A percentile compares a stretch with the other conserved stretches of the same genome.
Conservation (phyloP, 2,888 invertebrate genomes). For the Tanaodytes sp. region DNA sequence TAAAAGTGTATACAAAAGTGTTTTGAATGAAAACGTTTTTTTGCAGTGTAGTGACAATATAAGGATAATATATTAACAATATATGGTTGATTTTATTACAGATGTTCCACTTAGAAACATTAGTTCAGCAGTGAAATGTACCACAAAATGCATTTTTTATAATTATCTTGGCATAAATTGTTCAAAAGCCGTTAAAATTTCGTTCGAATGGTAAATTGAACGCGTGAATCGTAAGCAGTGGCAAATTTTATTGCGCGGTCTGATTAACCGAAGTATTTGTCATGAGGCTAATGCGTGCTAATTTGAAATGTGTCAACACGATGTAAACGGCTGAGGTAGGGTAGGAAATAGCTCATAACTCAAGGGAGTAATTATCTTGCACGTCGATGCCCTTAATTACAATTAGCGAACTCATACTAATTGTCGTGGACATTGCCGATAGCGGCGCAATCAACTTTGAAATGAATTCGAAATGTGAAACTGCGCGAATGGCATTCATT, state of each 20-base stretch:
- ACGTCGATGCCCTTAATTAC: conserved; percentile 53
- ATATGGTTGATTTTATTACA: too few relatives aligned
- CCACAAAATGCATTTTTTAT: too few relatives aligned
- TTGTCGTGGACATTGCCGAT: conserved; percentile 52
- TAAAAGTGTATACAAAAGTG: too few relatives aligned
- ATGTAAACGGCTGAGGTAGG: conserved; percentile 40
- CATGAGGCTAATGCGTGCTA: conserved; percentile 22
- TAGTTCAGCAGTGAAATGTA: too few relatives aligned
- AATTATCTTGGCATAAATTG: too few relatives aligned
- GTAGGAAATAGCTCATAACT: conserved; percentile 47
- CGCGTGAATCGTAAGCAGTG: too few relatives aligned
- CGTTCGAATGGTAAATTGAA: too few relatives aligned
- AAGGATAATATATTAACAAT: too few relatives aligned
- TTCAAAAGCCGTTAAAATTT: too few relatives aligned
- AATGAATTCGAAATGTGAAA: conserved; percentile 19
- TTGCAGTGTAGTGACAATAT: too few relatives aligned
- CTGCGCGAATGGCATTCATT: neutral
- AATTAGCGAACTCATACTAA: conserved; percentile 48
- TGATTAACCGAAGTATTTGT: conserved; percentile 9
- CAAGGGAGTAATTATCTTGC: conserved; percentile 52
- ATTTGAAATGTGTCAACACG: conserved; percentile 47
- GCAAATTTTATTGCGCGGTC: neutral
- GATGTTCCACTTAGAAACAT: too few relatives aligned
- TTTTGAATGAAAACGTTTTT: too few relatives aligned
- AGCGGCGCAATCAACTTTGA: conserved; percentile 29